Base-by-base conservation (phyloP, 2,113 vertebrate species). In the Opisthocomus hoazin region DNA sequence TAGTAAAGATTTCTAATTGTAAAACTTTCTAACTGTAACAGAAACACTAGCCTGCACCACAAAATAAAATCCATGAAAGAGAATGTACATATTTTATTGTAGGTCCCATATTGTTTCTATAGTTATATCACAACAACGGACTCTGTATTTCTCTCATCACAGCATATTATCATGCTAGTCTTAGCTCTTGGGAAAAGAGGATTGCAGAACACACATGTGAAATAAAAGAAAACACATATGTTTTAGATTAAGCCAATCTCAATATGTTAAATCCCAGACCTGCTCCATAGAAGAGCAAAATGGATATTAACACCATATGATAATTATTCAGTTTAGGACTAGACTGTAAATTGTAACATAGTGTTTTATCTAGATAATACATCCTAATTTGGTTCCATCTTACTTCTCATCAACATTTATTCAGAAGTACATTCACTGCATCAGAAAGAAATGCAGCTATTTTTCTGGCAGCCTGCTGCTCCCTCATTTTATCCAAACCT, bases 141-240 rank as follows among this genome's bases (percentile, higher is more conserved):
- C 63, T 83, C 71, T 58, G 29, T 61, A 86, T 93, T 94, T 93
- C 48, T 68, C 64, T 88, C 73, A 51, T 86, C 85, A 50, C 26
- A 89, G 70, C 69, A 75, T 57, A 82, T 36, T 66, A 86, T 71
- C 56, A 41, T 78, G 57, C 56, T 84, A 48, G 32, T 93, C 56
- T 57, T 15, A 87, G 69, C 69, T 82, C 86, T 90, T 84, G n/a
- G 48, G 68, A 92, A 88, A 92, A 54, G 51, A 41, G 69, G 94
- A 93, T 84, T 58, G 73, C 76, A 68, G 61, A 93, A 94, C 64
- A 94, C 80, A 84, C 45, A 83, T 70, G 79, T 81, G 76, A 87
- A 96, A 96, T 92, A 57, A 96, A 96, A 92, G 71, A 96, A 92
- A 90, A 93, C 60, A 64, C 90, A 84, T 73, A 90, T 77, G 84